Evolutionary conservation across 2,797 vertebrate species (phyloP).

Genomic region (Eulemur mongoz): DNA sequence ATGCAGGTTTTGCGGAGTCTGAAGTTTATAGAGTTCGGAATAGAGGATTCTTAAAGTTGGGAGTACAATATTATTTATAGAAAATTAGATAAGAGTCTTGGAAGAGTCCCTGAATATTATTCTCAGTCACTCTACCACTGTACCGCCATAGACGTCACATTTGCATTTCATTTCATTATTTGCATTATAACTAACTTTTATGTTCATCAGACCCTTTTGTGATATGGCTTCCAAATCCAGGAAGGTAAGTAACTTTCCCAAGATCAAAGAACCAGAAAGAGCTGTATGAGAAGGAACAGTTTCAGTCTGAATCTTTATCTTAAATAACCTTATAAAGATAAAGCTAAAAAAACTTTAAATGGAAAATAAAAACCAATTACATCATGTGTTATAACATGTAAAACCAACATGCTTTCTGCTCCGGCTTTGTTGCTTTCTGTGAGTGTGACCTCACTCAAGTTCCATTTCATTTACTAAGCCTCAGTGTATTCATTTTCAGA

Average conservation of each 20-base stretch:
- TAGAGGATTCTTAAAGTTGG: not conserved
- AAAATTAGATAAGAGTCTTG: not conserved
- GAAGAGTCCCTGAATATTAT: not conserved
- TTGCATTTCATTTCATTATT: not conserved
- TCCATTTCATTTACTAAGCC: not conserved
- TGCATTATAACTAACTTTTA: not conserved
- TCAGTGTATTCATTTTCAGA: not conserved
- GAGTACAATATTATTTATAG: not conserved
- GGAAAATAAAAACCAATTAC: not conserved
- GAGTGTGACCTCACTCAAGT: not conserved
- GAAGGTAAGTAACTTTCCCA: not conserved
- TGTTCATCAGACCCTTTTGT: not conserved
- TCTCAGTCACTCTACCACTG: not conserved
- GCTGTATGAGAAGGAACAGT: not conserved
- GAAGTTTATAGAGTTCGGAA: not conserved
- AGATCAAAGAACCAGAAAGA: constrained; percentile 14
- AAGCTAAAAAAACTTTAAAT: not conserved
- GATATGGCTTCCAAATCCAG: constrained; percentile 1
- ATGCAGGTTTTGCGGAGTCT: not conserved
- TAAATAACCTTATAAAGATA: not conserved
- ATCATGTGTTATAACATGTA: not conserved
- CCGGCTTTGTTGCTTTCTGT: not conserved
- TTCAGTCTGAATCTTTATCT: constrained; percentile 33
- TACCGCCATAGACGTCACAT: not conserved
- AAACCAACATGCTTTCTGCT: not conserved